Base-by-base conservation (phyloP, 2,888 invertebrate genomes). In the Geotrupes spiniger region DNA sequence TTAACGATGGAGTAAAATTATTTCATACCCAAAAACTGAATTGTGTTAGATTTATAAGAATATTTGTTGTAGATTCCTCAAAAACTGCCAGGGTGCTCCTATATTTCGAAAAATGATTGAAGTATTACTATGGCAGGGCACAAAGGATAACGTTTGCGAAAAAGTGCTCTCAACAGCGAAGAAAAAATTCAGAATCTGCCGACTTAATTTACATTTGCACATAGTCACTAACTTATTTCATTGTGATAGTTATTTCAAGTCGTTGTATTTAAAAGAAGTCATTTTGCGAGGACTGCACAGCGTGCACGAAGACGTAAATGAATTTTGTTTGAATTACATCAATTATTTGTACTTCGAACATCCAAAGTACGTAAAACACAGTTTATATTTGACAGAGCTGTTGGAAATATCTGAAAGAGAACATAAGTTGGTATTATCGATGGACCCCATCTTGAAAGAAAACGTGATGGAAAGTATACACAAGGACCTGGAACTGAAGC, bases 291-390 rank as follows among this genome's bases (percentile, higher is more conserved):
- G 48, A n/a, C 15, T 48, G 17, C 17, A 25, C 4, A 44, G 48
- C 38, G 12, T 4, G 2, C 29, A 41, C 8, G 42, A 45, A 33
- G 48, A 47, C 33, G 41, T 48, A 25, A 33, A 36, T 12, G 27
- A 37, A 4, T 51, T 37, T 37, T 36, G 37, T 10, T 15, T 57
- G 9, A 56, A 57, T 40, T 56, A 49, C 36, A 51, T 59, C 15
- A 41, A 46, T 14, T 56, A 53, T 37, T 39, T 56, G n/a, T 51
- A 45, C 39, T 38, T 48, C 4, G 15, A 48, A 8, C 36, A 36
- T 25, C 43, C 51, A 3, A 44, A 37, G 14, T 45, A 44, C 26
- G 14, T 37, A 11, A 36, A 41, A 21, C 42, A 45, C 12, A 37
- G 41, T 14, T 29, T 51, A 6, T 48, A 48, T 10, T 11, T 48